Evolutionary conservation across 2,113 vertebrate species (phyloP), one percentile per base, ranked within the genome.

Genomic region (Parus major): DNA sequence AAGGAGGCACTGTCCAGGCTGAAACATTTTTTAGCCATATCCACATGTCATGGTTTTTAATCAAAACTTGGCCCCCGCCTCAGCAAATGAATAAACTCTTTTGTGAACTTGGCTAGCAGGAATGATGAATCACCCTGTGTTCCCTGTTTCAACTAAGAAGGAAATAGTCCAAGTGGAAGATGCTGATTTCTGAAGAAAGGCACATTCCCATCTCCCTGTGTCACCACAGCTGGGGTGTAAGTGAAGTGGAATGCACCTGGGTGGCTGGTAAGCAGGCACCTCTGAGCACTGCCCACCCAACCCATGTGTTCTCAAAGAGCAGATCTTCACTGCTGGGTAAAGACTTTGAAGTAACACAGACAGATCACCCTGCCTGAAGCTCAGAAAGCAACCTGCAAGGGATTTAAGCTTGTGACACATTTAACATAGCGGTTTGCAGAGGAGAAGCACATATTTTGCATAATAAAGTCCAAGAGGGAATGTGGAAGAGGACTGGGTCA

Each of bases 71-170:
- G 15, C 47, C 64, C 52, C 52, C 4, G 47, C 53, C 82, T 83
- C 77, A 92, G 86, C 68, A 68, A 66, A 57, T 75, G 72, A 94
- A 83, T 75, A 68, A 93, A 57, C 72, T 79, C 73, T 64, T 81
- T 15, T 25, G 68, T 78, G 88, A 78, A 70, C 83, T 75, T 86
- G 80, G 86, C 77, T n/a, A 22, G 57, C 72, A 68, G 60, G 31
- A 66, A 25, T 2, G 17, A 78, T 92, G 91, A 94, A 84, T 95
- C 92, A 89, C 84, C 22, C 61, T 9, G 7, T 35, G 46, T 41
- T 77, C 55, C 29, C 39, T 63, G 50, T 39, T 47, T 60, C 75
- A 88, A 73, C 55, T 28, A 23, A 65, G 55, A 66, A 53, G 46
- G 66, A 85, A 69, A 79, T 36, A 6, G 8, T 31, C n/a, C 23